Evolutionary conservation across 2,797 vertebrate species (phyloP).

Genomic region (Parotocinclus haroldoi): DNA sequence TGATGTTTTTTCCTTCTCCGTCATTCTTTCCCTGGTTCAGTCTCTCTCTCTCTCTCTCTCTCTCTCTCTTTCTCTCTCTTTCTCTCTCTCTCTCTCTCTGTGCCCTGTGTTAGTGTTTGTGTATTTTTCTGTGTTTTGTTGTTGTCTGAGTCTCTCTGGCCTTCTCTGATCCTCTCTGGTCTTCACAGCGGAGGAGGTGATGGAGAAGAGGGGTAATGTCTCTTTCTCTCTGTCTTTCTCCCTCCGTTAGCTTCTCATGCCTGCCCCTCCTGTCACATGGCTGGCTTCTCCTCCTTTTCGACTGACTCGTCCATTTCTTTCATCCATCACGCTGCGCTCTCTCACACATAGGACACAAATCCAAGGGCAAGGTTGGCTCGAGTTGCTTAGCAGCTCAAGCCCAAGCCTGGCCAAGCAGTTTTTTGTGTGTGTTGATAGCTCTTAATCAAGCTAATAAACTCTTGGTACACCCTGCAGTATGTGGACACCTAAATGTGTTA

Average conservation of each 20-base stretch:
- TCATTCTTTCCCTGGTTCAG: constrained; percentile 53
- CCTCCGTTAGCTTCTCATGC: constrained; percentile 44
- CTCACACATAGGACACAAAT: constrained; percentile 46
- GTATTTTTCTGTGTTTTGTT: constrained; percentile 39
- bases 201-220: constrained; percentile 53
- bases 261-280: constrained; percentile 43
- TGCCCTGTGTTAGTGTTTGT: constrained; percentile 42
- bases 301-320: constrained; percentile 5
- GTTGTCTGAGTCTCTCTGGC: constrained; percentile 33
- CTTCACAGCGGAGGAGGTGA: constrained; percentile 48
- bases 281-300: constrained; percentile 38
- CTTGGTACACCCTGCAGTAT: constrained; percentile 43
- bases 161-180: constrained; percentile 48
- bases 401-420: constrained; percentile 26
- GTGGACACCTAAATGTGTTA: constrained; percentile 54
- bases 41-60: constrained; percentile 36
- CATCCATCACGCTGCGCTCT: constrained; percentile 17
- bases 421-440: constrained; percentile 24
- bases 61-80: constrained; percentile 52
- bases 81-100: constrained; percentile 40
- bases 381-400: not conserved
- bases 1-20: constrained; percentile 41
- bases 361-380: constrained; percentile 20
- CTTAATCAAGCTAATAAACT: constrained; percentile 34
- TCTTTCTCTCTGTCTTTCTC: constrained; percentile 44